A percentile compares a stretch with the other conserved stretches of the same genome.
phyloP scores from a whole-genome alignment of 2,797 vertebrate genomes.

The Parotocinclus haroldoi region DNA sequence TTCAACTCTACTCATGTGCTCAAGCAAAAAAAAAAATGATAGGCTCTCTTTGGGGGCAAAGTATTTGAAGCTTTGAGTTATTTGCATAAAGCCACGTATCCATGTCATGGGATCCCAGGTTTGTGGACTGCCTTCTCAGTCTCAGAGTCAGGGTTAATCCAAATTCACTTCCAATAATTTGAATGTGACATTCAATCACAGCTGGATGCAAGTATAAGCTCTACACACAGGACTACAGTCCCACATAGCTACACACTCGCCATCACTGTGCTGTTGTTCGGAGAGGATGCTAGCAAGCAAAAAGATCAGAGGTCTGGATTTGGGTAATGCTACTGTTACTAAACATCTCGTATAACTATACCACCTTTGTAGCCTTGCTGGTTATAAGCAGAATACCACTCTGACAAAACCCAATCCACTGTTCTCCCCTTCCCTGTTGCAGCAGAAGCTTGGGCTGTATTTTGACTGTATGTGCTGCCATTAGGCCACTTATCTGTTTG shows the following conservation, averaged over 20 bases:
- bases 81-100: constrained; percentile 42
- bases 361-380: constrained; percentile 16
- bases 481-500: constrained; percentile 34
- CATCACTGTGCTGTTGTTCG: constrained; percentile 23
- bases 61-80: constrained; percentile 30
- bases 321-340: constrained; percentile 20
- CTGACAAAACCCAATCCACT: constrained; percentile 63
- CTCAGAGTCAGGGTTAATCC: constrained; percentile 44
- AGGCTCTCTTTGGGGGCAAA: neutral
- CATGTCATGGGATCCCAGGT: constrained; percentile 21
- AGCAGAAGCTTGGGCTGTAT: constrained; percentile 56
- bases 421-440: constrained; percentile 32
- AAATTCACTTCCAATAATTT: constrained; percentile 52
- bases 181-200: constrained; percentile 49
- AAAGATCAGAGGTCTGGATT: constrained; percentile 5
- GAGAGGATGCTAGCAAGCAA: constrained; percentile 12
- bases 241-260: constrained; percentile 14
- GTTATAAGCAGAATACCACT: constrained; percentile 19
- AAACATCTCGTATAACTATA: constrained; percentile 1
- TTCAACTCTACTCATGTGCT: neutral
- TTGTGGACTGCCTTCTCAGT: constrained; percentile 32
- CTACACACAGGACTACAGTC: constrained; percentile 12
- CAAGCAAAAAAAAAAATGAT: constrained; percentile 2
- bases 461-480: constrained; percentile 59
- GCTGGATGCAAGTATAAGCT: constrained; percentile 42